Percentiles rank a stretch among this genome's conserved stretches.
phyloP scores from a whole-genome alignment of 2,113 vertebrate genomes.

The Mixornis gularis region DNA sequence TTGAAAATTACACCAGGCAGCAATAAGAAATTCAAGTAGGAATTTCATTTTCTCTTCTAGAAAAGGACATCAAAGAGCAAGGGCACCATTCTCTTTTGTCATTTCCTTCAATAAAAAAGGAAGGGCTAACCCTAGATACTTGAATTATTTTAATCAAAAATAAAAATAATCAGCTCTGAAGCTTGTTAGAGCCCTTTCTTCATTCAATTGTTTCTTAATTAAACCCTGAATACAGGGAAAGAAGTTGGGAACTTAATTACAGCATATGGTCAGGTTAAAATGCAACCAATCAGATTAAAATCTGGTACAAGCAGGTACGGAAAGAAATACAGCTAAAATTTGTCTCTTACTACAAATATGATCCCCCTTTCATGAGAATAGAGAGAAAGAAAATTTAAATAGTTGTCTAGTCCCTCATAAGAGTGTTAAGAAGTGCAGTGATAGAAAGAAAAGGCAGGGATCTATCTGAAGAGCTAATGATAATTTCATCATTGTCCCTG shows the following conservation, averaged over 20 bases:
- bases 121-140: background rate
- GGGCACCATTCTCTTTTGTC: background rate
- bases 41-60: background rate
- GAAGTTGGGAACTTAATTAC: background rate
- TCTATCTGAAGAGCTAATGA: background rate
- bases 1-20: background rate
- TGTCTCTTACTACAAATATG: background rate
- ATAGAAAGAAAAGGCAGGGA: background rate
- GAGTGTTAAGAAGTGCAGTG: background rate
- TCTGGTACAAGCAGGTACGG: background rate
- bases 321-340: background rate
- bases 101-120: conserved; percentile 15
- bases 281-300: background rate
- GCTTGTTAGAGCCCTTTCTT: background rate
- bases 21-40: background rate
- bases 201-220: background rate
- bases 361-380: background rate
- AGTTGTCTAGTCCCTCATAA: background rate
- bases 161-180: background rate
- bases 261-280: background rate
- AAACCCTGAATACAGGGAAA: background rate
- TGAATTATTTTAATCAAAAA: background rate
- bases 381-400: background rate
- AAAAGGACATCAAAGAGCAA: background rate
- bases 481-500: background rate